Conservation (phyloP, 2,888 invertebrate genomes). For the Bursaphelenchus okinawaensis region DNA sequence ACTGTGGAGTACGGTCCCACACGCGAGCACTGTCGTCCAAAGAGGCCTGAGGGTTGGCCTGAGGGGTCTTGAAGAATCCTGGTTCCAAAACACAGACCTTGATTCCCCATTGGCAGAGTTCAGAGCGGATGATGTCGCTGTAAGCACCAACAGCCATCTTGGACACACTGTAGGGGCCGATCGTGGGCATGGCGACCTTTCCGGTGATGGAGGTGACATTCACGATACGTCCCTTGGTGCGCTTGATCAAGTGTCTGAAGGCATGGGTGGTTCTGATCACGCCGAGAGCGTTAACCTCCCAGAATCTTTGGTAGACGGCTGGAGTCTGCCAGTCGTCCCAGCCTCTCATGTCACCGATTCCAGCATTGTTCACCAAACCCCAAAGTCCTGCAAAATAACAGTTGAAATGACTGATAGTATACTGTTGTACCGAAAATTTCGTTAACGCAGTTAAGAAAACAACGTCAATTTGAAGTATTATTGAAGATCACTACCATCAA, state of each 20-base stretch:
- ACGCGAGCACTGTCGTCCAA: slow-evolving; percentile 6
- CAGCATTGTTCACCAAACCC: slow-evolving; percentile 54
- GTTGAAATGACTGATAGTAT: background rate
- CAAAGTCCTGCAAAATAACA: slow-evolving; percentile 36
- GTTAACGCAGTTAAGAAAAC: no score
- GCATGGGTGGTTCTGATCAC: slow-evolving; percentile 51
- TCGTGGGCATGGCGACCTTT: slow-evolving; percentile 44
- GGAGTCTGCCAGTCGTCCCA: slow-evolving; percentile 17
- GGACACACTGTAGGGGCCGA: slow-evolving; percentile 44
- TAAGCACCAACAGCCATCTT: slow-evolving; percentile 47
- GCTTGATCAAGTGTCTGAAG: slow-evolving; percentile 39
- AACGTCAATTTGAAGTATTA: no score
- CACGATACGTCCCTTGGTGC: slow-evolving; percentile 57
- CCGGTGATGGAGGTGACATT: slow-evolving; percentile 57
- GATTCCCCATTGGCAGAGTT: slow-evolving; percentile 41
- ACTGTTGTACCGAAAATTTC: no score
- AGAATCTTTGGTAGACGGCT: slow-evolving; percentile 12
- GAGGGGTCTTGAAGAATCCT: slow-evolving; percentile 47
- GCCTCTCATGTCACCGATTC: slow-evolving; percentile 30
- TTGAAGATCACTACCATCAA: no score
- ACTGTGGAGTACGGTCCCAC: slow-evolving; percentile 20
- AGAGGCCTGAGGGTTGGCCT: slow-evolving; percentile 22
- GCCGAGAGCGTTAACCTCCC: slow-evolving; percentile 54
- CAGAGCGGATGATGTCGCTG: slow-evolving; percentile 43
- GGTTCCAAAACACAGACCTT: slow-evolving; percentile 38